Evolutionary conservation across 1,140 invertebrate species (phyloP), one percentile per base, ranked within the genome.

Genomic region (Atta colombica): DNA sequence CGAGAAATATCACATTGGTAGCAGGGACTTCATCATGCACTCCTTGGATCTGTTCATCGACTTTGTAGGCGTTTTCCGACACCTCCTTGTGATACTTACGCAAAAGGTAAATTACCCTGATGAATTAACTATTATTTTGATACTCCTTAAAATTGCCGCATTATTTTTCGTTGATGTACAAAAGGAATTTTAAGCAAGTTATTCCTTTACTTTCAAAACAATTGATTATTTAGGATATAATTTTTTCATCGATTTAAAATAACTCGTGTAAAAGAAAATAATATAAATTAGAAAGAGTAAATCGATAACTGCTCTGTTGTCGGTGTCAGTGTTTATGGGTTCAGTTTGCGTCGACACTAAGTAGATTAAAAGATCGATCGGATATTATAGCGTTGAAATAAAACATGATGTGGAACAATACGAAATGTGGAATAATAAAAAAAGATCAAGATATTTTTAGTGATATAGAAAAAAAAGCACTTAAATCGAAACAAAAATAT

Each of bases 31-130:
- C 93, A 97, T 99, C 74, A 96, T 97, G 94, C 98, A 99, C 95
- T 97, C 98, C 12, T 95, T 99, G 82, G 97, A 98, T 93, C 96
- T 99, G 25, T 99, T 99, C 96, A 97, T 99, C 92, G 99, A 99
- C 93, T 98, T 99, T 90, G 96, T 99, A 93, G 97, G 97, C 90
- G 97, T 99, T 93, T 99, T 99, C 97, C 97, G 98, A 92, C 97
- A 98, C 90, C 95, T 99, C 89, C 93, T 99, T 51, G 97, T 99
- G 91, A 98, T 99, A 92, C 96, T 99, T 75, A 97, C 98, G 74
- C 97, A 98, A 94, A 99, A 98, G 97, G 98, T 98, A 96, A 96
- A 92, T 28, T 4, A 7, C n/a, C 39, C 16, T 21, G 25, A 65
- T 14, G 18, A 78, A 28, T 55, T 53, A 21, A 28, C 28, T 3